Conservation (phyloP, 2,797 vertebrate genomes). For the Phataginus tetradactyla region DNA sequence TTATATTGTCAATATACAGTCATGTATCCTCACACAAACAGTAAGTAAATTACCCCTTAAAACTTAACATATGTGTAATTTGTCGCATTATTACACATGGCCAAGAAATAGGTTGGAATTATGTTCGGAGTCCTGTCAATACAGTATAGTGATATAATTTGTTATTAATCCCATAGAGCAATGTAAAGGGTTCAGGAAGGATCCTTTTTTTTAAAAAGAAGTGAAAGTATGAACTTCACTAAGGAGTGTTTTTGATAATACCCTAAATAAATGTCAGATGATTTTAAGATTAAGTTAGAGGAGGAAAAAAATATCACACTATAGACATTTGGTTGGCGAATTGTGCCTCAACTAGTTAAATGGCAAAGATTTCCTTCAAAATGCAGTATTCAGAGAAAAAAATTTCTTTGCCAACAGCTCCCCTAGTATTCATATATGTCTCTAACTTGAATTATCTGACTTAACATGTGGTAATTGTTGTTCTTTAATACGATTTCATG, state of each 20-base stretch:
- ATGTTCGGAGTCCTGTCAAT: not conserved
- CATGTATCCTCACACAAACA: not conserved
- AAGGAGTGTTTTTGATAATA: too few species aligned
- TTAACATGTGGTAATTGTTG: slow-evolving; percentile 52
- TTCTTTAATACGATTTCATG: slow-evolving; percentile 53
- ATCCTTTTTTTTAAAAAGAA: slow-evolving; percentile 2
- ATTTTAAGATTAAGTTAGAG: not conserved
- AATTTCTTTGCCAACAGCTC: not conserved
- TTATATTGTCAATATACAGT: not conserved
- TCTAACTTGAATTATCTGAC: slow-evolving; percentile 54
- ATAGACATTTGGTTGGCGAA: slow-evolving; percentile 13
- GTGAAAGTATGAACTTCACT: not conserved
- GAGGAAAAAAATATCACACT: not conserved
- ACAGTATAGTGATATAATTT: not conserved
- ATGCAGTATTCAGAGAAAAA: not conserved
- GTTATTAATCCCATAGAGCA: not conserved
- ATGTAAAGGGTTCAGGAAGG: not conserved
- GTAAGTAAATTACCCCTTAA: not conserved
- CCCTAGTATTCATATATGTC: slow-evolving; percentile 27
- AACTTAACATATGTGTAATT: not conserved
- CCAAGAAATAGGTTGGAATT: not conserved
- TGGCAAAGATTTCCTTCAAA: slow-evolving; percentile 31
- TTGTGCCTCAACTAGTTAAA: slow-evolving; percentile 20
- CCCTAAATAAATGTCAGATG: not conserved
- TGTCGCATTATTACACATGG: not conserved